Evolutionary conservation across 1,140 invertebrate genomes (phyloP), one percentile per base, ranked within the genome.

Genomic region (Planococcus citri): DNA sequence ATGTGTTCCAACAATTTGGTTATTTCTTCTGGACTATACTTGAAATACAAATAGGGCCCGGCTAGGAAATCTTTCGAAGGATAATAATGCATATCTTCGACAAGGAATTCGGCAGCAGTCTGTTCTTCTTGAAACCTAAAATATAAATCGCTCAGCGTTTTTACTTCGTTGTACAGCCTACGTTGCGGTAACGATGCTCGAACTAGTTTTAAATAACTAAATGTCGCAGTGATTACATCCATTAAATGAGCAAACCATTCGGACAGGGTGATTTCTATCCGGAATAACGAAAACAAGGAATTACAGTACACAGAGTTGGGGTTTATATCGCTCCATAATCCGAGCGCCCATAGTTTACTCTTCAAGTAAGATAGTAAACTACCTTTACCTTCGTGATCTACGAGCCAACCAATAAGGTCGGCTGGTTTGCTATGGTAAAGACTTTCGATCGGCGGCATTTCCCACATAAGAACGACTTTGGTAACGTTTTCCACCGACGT

Each of bases 371-470:
- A 89, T 0, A 94, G 83, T 12, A 97, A 78, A 73, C 91, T 93
- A 24, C 92, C 92, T 73, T 87, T 84, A 1, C 93, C 93, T 79
- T 96, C 92, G 77, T 96, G 89, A 0, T 91, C 93, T 4, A 96
- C 79, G 4, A 96, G 77, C 78, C 87, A 91, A 0, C 88, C 86
- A 0, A 96, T 76, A 74, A 94, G 93, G 61, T 88, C 81, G 71
- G 89, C 82, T 0, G 90, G 88, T 78, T 92, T 92, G 27, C 81
- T 83, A 77, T 85, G 85, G 76, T 93, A 94, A 20, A 86, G 80
- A 60, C 86, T 77, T 71, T 84, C 76, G n/a, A 90, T 76, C 0
- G 89, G 83, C n/a, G 89, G 88, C 78, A 94, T 82, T 9, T 85
- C 82, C 91, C 91, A 95, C 3, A 84, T 88, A 8, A 95, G 75